These are phyloP conservation scores for Hystrix brachyura DNA, from an alignment of 2,113 vertebrate species.

Conservation along the genomic window DNA sequence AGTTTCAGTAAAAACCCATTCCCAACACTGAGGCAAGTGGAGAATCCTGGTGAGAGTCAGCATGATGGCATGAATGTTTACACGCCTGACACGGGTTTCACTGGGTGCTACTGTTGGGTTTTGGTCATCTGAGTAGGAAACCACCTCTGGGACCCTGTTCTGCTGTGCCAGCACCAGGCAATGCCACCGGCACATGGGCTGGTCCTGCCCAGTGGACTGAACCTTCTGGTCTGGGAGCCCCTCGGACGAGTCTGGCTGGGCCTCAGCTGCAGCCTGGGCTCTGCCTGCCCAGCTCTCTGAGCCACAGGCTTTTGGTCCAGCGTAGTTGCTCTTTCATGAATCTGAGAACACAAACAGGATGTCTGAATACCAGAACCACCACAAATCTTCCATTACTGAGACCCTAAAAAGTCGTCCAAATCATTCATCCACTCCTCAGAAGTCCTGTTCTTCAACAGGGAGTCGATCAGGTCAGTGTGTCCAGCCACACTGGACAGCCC, in stretches of 20 bases:
- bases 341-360: constrained; percentile 80
- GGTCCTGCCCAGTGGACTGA: constrained; percentile 44
- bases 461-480: constrained; percentile 96
- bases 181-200: constrained; percentile 15
- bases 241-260: not conserved
- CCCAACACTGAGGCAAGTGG: not conserved
- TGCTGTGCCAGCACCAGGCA: constrained; percentile 11
- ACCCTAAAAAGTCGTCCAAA: constrained; percentile 95
- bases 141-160: constrained; percentile 17
- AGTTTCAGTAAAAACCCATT: constrained; percentile 59
- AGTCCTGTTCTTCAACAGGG: constrained; percentile 96
- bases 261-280: not conserved
- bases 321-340: constrained; percentile 84
- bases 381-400: constrained; percentile 88
- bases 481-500: constrained; percentile 91
- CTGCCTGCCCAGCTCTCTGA: constrained; percentile 70
- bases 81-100: not conserved
- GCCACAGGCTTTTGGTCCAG: constrained; percentile 91
- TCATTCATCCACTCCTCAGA: constrained; percentile 99
- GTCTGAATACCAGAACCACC: constrained; percentile 20
- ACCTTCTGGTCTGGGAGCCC: constrained; percentile 68
- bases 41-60: constrained; percentile 29
- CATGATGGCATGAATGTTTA: not conserved
- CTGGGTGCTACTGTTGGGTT: not conserved
- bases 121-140: constrained; percentile 73